Evolutionary conservation across 2,797 vertebrate species (phyloP), one percentile per base, ranked within the genome.

Genomic region (Aselliscus stoliczkanus): DNA sequence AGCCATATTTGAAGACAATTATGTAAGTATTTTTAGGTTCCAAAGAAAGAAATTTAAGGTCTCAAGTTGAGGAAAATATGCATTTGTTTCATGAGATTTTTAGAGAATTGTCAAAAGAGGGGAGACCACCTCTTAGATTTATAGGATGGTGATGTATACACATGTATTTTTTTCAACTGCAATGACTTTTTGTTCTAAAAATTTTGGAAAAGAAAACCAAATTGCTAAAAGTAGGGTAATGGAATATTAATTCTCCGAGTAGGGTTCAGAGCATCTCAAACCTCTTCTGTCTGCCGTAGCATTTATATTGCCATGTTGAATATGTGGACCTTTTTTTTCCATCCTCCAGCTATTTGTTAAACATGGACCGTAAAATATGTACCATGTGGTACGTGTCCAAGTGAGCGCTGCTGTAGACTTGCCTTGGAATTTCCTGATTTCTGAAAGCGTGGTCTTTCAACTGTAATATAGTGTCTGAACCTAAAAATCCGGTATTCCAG

Each of bases 21-120:
- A 96, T 94, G 97, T 97, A 97, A 97, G 96, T 97, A 96, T 96
- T 95, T 96, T 96, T 94, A 93, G 97, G 93, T 94, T 92, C 89
- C 93, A 94, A 93, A 96, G 96, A 93, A 75, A 96, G 93, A 97
- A 96, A 96, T 91, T 95, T 50, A 86, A 88, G 39, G 79, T 93
- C 75, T 96, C 29, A 17, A 54, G 18, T 50, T 87, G 70, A 88
- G 82, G 54, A 87, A 89, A 95, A 79, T 47, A 84, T 69, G 14
- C 44, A 81, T 90, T 91, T 87, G 54, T 93, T 72, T 93, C 60
- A 34, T 81, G 72, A 83, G 47, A 52, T 42, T 88, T 92, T 95
- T 62, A 90, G 27, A 73, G 27, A 82, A 23, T 90, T 95, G 23
- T 75, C 79, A 56, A 90, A 69, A 21, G 17, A 50, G 34, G 13